Evolutionary conservation across 2,797 vertebrate genomes (phyloP).

Genomic region (Xenops minutus): DNA sequence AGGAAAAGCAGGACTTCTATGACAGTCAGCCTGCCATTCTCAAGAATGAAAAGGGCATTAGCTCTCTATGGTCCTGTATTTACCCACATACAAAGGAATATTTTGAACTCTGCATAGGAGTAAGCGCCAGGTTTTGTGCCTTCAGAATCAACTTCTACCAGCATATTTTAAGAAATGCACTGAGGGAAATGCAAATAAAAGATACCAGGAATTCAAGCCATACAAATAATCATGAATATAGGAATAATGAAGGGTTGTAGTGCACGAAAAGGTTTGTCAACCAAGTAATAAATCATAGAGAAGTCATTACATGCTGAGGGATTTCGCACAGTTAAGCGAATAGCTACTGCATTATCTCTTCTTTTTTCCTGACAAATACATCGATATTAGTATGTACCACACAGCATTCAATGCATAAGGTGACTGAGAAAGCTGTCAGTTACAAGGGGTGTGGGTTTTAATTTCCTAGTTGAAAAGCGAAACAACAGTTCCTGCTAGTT

Average conservation of each 20-base stretch:
- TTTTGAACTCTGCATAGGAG: background rate
- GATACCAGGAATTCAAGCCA: background rate
- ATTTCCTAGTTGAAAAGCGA: background rate
- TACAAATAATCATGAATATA: background rate
- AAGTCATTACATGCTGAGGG: background rate
- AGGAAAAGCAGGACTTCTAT: background rate
- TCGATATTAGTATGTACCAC: background rate
- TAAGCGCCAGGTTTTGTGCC: background rate
- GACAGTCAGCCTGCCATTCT: background rate
- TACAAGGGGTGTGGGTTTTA: background rate
- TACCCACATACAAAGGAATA: background rate
- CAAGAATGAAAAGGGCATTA: background rate
- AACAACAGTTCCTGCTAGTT: background rate
- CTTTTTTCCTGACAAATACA: background rate
- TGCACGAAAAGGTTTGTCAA: background rate
- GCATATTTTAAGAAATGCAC: background rate
- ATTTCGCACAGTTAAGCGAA: background rate
- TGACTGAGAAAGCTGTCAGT: background rate
- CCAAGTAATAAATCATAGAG: background rate
- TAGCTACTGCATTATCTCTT: background rate
- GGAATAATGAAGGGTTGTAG: background rate
- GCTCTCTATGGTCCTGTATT: background rate
- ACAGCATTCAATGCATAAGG: background rate
- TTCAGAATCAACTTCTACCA: background rate
- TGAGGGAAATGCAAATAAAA: background rate